These are phyloP conservation scores for Sarcophaga caerulescens DNA, from an alignment of 2,888 invertebrate genomes.

Conservation along the genomic window DNA sequence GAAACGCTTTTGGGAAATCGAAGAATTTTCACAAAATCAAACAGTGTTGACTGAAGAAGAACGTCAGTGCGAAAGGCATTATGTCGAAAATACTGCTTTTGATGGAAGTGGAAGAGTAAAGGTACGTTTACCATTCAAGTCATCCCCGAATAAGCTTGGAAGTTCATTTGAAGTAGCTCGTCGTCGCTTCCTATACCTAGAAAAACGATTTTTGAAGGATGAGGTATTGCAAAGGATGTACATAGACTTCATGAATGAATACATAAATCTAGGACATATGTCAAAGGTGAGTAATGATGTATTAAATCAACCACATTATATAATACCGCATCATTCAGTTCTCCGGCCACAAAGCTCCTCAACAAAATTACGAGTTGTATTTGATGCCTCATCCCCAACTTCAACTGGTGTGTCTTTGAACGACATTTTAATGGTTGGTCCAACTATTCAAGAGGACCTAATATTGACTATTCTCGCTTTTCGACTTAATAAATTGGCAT, in stretches of 20 bases:
- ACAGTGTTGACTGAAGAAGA: background rate
- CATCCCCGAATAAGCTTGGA: conserved; percentile 4
- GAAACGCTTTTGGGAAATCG: background rate
- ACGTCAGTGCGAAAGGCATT: conserved; percentile 7
- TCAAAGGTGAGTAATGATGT: background rate
- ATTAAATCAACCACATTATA: conserved; percentile 10
- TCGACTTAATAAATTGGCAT: too few species aligned
- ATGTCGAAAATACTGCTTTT: conserved; percentile 7
- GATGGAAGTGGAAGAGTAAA: background rate
- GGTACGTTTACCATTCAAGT: conserved; percentile 26
- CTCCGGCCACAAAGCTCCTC: too few species aligned
- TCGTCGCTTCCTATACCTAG: conserved; percentile 25
- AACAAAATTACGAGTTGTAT: too few species aligned
- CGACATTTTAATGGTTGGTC: too few species aligned
- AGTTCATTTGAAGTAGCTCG: conserved; percentile 44
- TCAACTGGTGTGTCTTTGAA: too few species aligned
- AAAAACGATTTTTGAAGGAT: conserved; percentile 40
- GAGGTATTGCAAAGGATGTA: conserved; percentile 23
- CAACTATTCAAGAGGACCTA: too few species aligned
- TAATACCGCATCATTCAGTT: conserved; percentile 55
- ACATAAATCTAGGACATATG: conserved; percentile 14
- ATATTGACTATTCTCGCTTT: too few species aligned
- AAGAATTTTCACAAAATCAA: background rate
- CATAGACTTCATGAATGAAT: conserved; percentile 42
- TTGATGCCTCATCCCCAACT: too few species aligned